phyloP scores from a whole-genome alignment of 2,888 invertebrate species.

The Terebella lapidaria region DNA sequence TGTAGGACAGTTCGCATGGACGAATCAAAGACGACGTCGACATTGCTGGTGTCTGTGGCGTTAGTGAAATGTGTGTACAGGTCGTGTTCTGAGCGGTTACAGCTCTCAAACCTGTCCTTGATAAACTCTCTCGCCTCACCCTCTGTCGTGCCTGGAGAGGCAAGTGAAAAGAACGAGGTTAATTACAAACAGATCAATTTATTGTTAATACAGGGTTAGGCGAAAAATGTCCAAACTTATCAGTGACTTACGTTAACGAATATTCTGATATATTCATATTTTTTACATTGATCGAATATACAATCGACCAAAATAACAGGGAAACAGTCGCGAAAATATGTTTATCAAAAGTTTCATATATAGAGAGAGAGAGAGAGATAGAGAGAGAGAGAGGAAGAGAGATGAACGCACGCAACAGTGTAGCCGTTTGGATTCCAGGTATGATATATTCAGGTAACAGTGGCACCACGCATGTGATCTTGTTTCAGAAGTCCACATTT shows the following conservation, averaged over 20 bases:
- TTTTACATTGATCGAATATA: no score
- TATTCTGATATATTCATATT: background rate
- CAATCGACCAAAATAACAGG: no score
- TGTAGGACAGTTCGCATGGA: slow-evolving; percentile 78
- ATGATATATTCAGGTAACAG: no score
- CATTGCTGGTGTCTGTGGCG: slow-evolving; percentile 98
- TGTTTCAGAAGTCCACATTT: no score
- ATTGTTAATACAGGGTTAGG: background rate
- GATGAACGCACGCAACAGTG: no score
- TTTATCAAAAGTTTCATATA: no score
- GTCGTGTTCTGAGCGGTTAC: slow-evolving; percentile 94
- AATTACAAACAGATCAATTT: background rate
- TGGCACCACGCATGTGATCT: no score
- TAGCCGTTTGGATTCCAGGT: no score
- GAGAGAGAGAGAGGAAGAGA: no score
- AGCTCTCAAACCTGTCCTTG: slow-evolving; percentile 82
- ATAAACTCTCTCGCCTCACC: slow-evolving; percentile 92
- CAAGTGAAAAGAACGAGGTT: background rate
- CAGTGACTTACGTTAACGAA: background rate
- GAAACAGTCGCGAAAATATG: no score
- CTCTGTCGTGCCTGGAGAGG: background rate
- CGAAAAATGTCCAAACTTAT: background rate
- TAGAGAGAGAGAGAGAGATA: no score
- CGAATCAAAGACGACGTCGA: slow-evolving; percentile 98
- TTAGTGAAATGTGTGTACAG: slow-evolving; percentile 99